Conservation (phyloP, 2,888 invertebrate genomes). For the Calliopum simillimum region DNA sequence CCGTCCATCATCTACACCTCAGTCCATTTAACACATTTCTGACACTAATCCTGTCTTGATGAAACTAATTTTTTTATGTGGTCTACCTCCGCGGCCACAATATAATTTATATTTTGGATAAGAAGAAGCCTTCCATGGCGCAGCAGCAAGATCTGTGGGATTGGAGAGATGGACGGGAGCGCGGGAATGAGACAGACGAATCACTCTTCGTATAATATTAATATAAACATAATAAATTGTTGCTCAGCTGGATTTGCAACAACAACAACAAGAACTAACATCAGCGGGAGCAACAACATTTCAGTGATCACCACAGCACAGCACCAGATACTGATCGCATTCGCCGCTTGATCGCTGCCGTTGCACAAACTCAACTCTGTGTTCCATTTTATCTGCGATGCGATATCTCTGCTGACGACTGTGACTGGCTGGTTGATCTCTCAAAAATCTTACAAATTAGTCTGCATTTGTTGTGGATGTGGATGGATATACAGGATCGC, state of each 20-base stretch:
- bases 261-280: not conserved
- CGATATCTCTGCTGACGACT: not conserved
- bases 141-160: not conserved
- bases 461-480: conserved; percentile 10
- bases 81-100: conserved; percentile 53
- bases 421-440: conserved; percentile 25
- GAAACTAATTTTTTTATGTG: conserved; percentile 67
- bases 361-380: conserved; percentile 8
- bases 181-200: conserved; percentile 17
- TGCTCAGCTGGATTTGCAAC: conserved; percentile 29
- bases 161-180: not conserved
- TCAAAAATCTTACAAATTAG: conserved; percentile 23
- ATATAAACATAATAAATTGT: conserved; percentile 29
- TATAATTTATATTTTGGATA: conserved; percentile 62
- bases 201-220: conserved; percentile 14
- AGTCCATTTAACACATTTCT: conserved; percentile 69
- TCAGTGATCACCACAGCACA: not conserved
- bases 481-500: not conserved
- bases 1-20: conserved; percentile 66
- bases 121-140: conserved; percentile 9
- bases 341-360: conserved; percentile 9
- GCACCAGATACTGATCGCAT: conserved; percentile 10
- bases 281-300: not conserved
- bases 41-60: conserved; percentile 68
- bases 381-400: not conserved